phyloP scores from a whole-genome alignment of 2,113 vertebrate genomes.

The Melanerpes formicivorus region DNA sequence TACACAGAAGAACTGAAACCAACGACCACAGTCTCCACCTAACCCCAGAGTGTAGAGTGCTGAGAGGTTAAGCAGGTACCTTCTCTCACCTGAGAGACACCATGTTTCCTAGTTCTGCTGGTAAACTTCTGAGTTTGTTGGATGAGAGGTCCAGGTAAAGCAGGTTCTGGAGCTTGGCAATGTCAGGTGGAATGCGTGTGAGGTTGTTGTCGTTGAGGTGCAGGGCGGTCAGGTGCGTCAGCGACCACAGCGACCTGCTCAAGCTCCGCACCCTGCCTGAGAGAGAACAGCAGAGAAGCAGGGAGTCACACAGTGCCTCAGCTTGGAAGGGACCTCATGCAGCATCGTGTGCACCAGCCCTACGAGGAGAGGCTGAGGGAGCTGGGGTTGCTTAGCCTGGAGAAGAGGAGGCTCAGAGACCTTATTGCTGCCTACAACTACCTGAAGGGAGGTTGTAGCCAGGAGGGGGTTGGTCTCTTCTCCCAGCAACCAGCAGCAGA shows the following conservation, averaged over 20 bases:
- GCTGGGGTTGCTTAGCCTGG: too few relatives aligned
- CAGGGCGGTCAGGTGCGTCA: conserved; percentile 96
- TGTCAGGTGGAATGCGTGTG: conserved; percentile 96
- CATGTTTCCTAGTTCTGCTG: conserved; percentile 99
- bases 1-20: not conserved
- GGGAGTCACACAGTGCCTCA: too few relatives aligned
- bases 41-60: rapidly evolving
- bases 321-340: too few relatives aligned
- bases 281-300: conserved; percentile 30
- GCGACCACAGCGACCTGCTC: conserved; percentile 93
- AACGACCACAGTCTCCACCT: rapidly evolving
- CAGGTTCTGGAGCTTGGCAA: conserved; percentile 97
- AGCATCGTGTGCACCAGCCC: too few relatives aligned
- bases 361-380: too few relatives aligned
- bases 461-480: too few relatives aligned
- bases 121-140: conserved; percentile 99
- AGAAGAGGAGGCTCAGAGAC: too few relatives aligned
- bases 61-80: not conserved
- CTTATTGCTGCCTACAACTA: too few relatives aligned
- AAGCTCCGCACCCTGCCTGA: conserved; percentile 94
- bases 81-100: conserved; percentile 95
- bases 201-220: conserved; percentile 99
- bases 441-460: too few relatives aligned
- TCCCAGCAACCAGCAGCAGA: too few relatives aligned
- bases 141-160: conserved; percentile 98